A percentile compares a stretch with the other conserved stretches of the same genome.
Conservation (phyloP, 2,888 invertebrate species). For the Hoplodrina ambigua region DNA sequence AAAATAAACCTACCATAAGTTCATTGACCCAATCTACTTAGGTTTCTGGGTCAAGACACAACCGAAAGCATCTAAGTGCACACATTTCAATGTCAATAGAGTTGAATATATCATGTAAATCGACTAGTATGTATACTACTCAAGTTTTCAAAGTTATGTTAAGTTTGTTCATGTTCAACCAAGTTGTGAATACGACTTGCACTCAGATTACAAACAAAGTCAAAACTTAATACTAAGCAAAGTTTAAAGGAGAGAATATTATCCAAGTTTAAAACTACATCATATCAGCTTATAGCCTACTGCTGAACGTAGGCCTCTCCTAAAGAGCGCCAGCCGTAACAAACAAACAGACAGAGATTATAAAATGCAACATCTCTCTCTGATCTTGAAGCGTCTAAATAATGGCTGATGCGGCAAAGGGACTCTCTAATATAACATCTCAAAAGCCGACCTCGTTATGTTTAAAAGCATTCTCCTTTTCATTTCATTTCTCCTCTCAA, state of each 20-base stretch:
- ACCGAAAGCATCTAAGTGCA: slow-evolving; percentile 3
- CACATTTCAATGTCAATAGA: slow-evolving; percentile 10
- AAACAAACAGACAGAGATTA: neutral
- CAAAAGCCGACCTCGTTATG: slow-evolving; percentile 6
- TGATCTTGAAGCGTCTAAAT: neutral
- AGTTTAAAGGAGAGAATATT: neutral
- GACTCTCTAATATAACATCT: neutral
- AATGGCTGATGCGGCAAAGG: neutral
- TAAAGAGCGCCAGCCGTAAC: neutral
- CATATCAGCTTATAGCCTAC: too few relatives aligned
- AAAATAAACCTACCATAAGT: neutral
- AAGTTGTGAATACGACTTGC: slow-evolving; percentile 40
- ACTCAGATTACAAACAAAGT: slow-evolving; percentile 26
- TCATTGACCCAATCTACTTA: neutral
- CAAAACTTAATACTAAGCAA: slow-evolving; percentile 11
- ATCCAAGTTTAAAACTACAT: too few relatives aligned
- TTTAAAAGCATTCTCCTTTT: slow-evolving; percentile 1
- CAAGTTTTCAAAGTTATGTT: slow-evolving; percentile 39
- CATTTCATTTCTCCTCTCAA: neutral
- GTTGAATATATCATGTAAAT: slow-evolving; percentile 32
- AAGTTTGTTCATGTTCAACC: slow-evolving; percentile 34
- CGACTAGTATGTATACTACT: neutral
- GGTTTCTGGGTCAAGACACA: neutral
- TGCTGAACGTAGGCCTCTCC: too few relatives aligned
- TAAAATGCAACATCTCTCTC: neutral